Base-by-base conservation (phyloP, 2,113 vertebrate genomes). In the Uria aalge region DNA sequence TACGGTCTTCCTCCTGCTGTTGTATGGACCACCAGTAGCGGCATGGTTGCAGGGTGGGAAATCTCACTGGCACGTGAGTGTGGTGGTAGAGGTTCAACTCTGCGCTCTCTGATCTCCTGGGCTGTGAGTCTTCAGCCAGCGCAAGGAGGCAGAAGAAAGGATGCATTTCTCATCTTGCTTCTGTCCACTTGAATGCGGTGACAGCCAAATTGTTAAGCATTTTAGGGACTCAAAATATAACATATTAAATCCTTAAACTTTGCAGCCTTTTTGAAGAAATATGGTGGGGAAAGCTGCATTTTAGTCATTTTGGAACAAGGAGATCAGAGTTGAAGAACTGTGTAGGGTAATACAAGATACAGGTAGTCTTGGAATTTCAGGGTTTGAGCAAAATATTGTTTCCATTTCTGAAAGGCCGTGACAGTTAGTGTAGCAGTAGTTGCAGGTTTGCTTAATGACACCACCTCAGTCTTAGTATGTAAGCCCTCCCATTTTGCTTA, bases 61-160 rank as follows among this genome's bases (percentile, higher is more conserved):
- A 12, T 41, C 14, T 76, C 0, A 0, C 36, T 62, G 75, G 23
- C 5, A 9, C n/a, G 30, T 12, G 6, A n/a, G 10, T 4, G 12
- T 17, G 12, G 18, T 27, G 14, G 43, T 5, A 63, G 34, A 24
- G 8, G 19, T 36, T 90, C 63, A 40, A 8, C 47, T 64, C 64
- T 75, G 52, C 1, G 0, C 8, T 22, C 2, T 3, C 68, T 59
- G 27, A 43, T 38, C 67, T 56, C 32, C 41, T 34, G 43, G 36
- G 12, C 45, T 38, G 17, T 36, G 21, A 20, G 3, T 48, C 40
- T n/a, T 60, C 71, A 3, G 18, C n/a, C 40, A 2, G 0, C 11
- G 3, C 18, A 29, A 64, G 30, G 21, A 82, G 26, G 13, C 8
- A 56, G 52, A 68, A 53, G 30, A 47, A 68, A 63, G 12, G 40